Conservation (phyloP, 2,113 vertebrate species). For the Salvator merianae region DNA sequence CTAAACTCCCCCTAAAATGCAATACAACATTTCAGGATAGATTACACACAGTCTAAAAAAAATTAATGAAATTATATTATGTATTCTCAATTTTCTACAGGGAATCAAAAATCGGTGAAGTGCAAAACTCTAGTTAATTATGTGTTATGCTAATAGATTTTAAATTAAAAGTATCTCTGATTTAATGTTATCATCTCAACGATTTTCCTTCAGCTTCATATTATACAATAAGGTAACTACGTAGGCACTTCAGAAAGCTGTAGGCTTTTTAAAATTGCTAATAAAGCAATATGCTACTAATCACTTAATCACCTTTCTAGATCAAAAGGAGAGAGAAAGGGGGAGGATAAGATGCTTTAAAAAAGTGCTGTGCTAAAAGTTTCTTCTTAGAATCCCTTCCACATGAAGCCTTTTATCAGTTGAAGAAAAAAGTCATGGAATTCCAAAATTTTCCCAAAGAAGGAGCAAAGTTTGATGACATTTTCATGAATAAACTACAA, state of each 20-base stretch:
- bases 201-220: constrained; percentile 59
- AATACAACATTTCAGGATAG: constrained; percentile 73
- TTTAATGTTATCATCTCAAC: constrained; percentile 66
- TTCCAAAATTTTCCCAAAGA: too few species aligned
- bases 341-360: too few species aligned
- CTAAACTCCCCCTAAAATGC: constrained; percentile 66
- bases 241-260: constrained; percentile 34
- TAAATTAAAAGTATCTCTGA: constrained; percentile 76
- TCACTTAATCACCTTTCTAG: background rate
- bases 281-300: constrained; percentile 23
- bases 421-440: too few species aligned
- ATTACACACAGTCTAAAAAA: constrained; percentile 79
- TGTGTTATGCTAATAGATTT: constrained; percentile 78
- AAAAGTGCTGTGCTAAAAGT: too few species aligned
- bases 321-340: background rate
- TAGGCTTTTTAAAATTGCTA: constrained; percentile 22
- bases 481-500: too few species aligned
- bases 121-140: constrained; percentile 84
- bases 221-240: constrained; percentile 54
- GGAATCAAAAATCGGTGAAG: constrained; percentile 72
- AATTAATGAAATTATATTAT: constrained; percentile 81
- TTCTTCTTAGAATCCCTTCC: too few species aligned
- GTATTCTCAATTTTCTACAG: constrained; percentile 75
- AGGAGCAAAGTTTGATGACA: too few species aligned
- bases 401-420: too few species aligned